Evolutionary conservation across 2,888 invertebrate species (phyloP).

Genomic region (Campoplex capitator): DNA sequence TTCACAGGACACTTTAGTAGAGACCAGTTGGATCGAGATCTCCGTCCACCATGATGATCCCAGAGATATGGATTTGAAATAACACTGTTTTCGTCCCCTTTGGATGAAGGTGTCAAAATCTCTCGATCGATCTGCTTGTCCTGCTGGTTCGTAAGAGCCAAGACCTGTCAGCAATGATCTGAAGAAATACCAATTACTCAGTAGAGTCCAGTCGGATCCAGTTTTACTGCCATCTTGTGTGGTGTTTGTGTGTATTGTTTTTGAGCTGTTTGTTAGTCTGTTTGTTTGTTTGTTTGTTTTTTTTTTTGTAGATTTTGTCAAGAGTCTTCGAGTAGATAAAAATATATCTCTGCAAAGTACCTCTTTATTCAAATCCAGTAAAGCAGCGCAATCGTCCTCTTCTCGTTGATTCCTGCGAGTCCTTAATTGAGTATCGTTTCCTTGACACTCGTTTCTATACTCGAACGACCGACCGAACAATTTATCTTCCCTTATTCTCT

Average conservation of each 20-base stretch:
- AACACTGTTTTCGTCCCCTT: constrained; percentile 36
- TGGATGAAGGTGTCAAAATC: constrained; percentile 2
- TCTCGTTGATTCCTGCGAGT: constrained; percentile 49
- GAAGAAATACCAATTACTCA: constrained; percentile 69
- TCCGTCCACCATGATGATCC: constrained; percentile 77
- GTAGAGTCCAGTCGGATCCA: constrained; percentile 78
- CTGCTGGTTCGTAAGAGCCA: neutral
- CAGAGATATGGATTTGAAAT: constrained; percentile 16
- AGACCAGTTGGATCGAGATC: constrained; percentile 81
- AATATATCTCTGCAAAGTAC: constrained; percentile 67
- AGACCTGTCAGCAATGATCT: constrained; percentile 58
- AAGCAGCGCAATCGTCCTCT: constrained; percentile 32
- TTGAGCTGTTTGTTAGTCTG: neutral
- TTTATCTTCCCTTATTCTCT: neutral
- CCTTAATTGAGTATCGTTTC: constrained; percentile 12
- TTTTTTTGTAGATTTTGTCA: neutral
- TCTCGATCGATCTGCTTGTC: constrained; percentile 5
- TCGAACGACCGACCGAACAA: neutral
- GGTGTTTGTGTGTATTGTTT: constrained; percentile 24
- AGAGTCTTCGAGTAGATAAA: constrained; percentile 59
- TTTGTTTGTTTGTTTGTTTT: neutral
- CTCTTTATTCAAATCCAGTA: constrained; percentile 30
- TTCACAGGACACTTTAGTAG: constrained; percentile 74
- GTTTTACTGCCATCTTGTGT: constrained; percentile 71
- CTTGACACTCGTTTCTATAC: constrained; percentile 41